phyloP scores from a whole-genome alignment of 2,113 vertebrate species.

The Amia ocellicauda region DNA sequence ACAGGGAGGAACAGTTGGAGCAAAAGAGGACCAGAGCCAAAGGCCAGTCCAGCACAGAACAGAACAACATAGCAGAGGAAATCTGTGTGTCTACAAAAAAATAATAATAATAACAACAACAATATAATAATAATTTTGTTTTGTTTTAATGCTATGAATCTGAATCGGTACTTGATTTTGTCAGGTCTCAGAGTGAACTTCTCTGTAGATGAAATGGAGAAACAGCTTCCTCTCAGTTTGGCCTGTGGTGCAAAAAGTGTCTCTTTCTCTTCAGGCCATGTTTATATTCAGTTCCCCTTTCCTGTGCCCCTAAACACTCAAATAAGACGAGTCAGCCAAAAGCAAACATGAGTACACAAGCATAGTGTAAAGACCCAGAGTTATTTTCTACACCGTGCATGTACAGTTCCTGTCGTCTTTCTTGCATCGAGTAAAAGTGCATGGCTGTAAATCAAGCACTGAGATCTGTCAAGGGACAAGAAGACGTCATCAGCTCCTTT shows the following conservation, averaged over 20 bases:
- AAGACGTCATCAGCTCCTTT: too few relatives aligned
- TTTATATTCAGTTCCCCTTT: constrained; percentile 52
- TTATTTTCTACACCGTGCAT: background rate
- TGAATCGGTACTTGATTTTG: background rate
- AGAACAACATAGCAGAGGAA: constrained; percentile 51
- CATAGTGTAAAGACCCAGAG: background rate
- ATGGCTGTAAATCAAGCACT: too few relatives aligned
- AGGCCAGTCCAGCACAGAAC: constrained; percentile 49
- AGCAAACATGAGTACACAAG: constrained; percentile 35
- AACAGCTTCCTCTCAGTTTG: constrained; percentile 21
- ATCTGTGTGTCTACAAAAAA: background rate
- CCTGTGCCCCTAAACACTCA: constrained; percentile 47
- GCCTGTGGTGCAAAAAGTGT: constrained; percentile 13
- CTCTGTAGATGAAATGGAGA: background rate
- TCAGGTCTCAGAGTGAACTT: too few relatives aligned
- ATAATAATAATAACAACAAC: too few relatives aligned
- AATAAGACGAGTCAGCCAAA: constrained; percentile 52
- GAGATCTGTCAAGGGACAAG: too few relatives aligned
- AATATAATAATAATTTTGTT: too few relatives aligned
- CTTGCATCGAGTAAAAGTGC: too few relatives aligned
- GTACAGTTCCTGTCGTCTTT: background rate
- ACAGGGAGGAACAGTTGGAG: constrained; percentile 34
- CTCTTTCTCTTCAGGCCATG: background rate
- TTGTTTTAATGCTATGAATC: too few relatives aligned
- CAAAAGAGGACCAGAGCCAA: constrained; percentile 48